Evolutionary conservation across 2,797 vertebrate genomes (phyloP), one percentile per base, ranked within the genome.

Genomic region (Pseudomugil gertrudae): DNA sequence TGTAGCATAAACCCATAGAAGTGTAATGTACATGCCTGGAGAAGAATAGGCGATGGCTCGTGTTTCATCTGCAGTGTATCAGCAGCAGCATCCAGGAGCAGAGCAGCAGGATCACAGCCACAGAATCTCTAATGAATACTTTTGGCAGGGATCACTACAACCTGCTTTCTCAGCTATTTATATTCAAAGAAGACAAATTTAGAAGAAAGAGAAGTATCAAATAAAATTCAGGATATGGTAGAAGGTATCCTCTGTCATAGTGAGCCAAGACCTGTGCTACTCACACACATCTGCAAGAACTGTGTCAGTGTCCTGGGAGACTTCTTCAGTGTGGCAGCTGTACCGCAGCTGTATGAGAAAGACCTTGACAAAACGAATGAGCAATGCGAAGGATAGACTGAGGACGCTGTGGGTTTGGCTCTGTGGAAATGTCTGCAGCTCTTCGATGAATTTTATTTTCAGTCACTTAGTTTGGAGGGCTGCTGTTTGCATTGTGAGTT

Each of bases 341-440:
- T 83, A 83, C 84, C 83, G 84, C 66, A 68, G 52, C 75, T 69
- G 77, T 77, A 80, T 45, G 58, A 50, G 24, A 83, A 88, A 63
- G 80, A 83, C 80, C 84, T 86, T 85, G 73, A 82, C 40, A 69
- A 81, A 84, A 84, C 82, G 69, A 74, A 89, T 80, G 84, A 87
- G 79, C 70, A 55, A 60, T 59, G 63, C 58, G 64, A 60, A 52
- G 63, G 83, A 74, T 66, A 74, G 40, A 45, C 56, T 38, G 76
- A 72, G 76, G 65, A 74, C 30, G 23, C 0, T 38, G 61, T 36
- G 55, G 53, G 26, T 55, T 23, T 19, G 47, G 14, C 53, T 71
- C 32, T 52, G 23, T 32, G 47, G 10, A 23, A 48, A 21, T 9
- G 23, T 26, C 23, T 50, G 23, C 23, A 26, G 23, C 47, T 50